Evolutionary conservation across 92 coral and sea anemone genomes (phyloP).

Genomic region (Desmophyllum pertusum): DNA sequence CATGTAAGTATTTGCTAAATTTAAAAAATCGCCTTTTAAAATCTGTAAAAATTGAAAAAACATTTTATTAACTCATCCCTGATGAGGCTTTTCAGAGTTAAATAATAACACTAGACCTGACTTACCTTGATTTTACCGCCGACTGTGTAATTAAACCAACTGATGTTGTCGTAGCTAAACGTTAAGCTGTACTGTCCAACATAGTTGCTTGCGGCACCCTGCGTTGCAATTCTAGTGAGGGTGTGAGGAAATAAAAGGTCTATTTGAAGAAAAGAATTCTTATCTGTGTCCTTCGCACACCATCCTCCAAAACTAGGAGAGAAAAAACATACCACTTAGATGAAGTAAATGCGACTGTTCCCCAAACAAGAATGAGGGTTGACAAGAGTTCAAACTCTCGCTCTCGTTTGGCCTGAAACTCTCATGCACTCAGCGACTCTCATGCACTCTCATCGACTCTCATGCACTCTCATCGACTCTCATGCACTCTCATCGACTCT

Average conservation of each 20-base stretch:
- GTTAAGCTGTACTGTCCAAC: constrained; percentile 53
- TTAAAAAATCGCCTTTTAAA: too few relatives aligned
- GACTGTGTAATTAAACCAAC: constrained; percentile 78
- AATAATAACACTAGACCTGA: background rate
- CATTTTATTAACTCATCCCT: too few relatives aligned
- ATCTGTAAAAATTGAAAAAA: too few relatives aligned
- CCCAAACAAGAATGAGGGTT: too few relatives aligned
- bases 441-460: too few relatives aligned
- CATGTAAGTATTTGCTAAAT: too few relatives aligned
- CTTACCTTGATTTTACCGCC: constrained; percentile 68
- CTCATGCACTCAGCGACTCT: too few relatives aligned
- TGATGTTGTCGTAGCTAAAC: constrained; percentile 75
- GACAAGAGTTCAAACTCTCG: too few relatives aligned
- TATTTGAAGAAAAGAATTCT: constrained; percentile 71
- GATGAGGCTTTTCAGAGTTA: background rate
- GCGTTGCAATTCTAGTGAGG: constrained; percentile 61
- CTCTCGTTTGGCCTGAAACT: too few relatives aligned
- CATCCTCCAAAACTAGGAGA: constrained; percentile 47
- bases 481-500: too few relatives aligned
- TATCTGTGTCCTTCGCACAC: constrained; percentile 62
- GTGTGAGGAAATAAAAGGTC: constrained; percentile 78
- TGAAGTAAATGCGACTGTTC: background rate
- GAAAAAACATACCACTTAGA: background rate
- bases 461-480: too few relatives aligned
- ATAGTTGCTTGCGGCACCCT: constrained; percentile 36